phyloP scores from a whole-genome alignment of 1,140 invertebrate genomes.

The Maniola jurtina region DNA sequence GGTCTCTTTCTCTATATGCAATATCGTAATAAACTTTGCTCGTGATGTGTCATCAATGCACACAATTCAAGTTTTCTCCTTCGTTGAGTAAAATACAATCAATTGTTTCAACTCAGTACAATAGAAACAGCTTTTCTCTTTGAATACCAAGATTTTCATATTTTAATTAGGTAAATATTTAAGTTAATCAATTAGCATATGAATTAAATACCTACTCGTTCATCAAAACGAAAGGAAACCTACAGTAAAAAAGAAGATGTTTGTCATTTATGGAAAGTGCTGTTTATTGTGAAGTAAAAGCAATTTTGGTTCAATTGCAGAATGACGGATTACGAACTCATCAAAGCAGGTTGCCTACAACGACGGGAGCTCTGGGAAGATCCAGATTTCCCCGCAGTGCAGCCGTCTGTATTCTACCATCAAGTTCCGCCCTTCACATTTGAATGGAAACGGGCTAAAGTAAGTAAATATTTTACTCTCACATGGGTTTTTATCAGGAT shows the following conservation, averaged over 20 bases:
- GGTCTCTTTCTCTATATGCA: no score
- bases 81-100: constrained; percentile 33
- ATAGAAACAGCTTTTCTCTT: constrained; percentile 34
- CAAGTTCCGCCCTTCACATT: constrained; percentile 95
- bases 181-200: not conserved
- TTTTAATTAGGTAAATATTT: not conserved
- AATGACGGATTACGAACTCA: constrained; percentile 85
- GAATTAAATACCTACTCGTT: not conserved
- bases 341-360: constrained; percentile 88
- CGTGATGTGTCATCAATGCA: constrained; percentile 17
- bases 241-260: no score
- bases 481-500: not conserved
- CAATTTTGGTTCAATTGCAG: constrained; percentile 20
- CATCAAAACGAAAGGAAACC: no score
- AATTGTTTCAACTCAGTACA: constrained; percentile 38
- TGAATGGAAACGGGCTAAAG: constrained; percentile 94
- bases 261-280: no score
- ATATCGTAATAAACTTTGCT: not conserved
- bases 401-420: constrained; percentile 94
- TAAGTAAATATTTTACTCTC: constrained; percentile 62
- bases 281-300: not conserved
- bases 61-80: constrained; percentile 38
- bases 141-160: constrained; percentile 7
- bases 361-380: constrained; percentile 93
- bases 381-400: constrained; percentile 92